Evolutionary conservation across 2,113 vertebrate species (phyloP).

Genomic region (Phalacrocorax pelagicus): DNA sequence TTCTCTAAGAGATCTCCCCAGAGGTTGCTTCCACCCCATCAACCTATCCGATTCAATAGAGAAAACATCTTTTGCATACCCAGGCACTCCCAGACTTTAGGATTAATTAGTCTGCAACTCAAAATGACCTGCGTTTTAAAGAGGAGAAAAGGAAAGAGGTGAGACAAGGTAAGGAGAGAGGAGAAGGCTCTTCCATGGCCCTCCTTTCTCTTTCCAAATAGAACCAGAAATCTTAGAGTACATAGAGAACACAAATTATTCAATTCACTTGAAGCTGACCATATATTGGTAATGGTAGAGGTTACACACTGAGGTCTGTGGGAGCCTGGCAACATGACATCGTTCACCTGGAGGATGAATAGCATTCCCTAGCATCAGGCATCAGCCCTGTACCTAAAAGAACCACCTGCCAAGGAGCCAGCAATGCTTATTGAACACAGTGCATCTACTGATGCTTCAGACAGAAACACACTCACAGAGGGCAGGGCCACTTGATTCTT

Average conservation of each 20-base stretch:
- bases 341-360: neutral
- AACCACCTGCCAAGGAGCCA: fast-evolving
- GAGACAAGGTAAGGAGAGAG: neutral
- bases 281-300: neutral
- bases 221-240: neutral
- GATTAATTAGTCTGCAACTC: neutral
- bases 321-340: neutral
- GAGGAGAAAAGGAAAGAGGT: neutral
- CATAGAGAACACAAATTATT: neutral
- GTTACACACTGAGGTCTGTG: neutral
- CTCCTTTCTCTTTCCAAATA: neutral
- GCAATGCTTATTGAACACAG: fast-evolving
- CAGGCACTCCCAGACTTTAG: neutral
- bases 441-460: neutral
- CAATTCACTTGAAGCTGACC: neutral
- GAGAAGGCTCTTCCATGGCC: neutral
- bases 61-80: neutral
- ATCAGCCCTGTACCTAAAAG: neutral
- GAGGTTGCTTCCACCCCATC: neutral
- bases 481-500: neutral
- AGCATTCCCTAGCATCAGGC: neutral
- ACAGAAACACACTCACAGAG: neutral
- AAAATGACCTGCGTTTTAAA: neutral
- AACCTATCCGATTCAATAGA: neutral
- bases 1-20: neutral